These are phyloP conservation scores for Prunella fulvescens DNA, from an alignment of 2,113 vertebrate species.

Conservation along the genomic window DNA sequence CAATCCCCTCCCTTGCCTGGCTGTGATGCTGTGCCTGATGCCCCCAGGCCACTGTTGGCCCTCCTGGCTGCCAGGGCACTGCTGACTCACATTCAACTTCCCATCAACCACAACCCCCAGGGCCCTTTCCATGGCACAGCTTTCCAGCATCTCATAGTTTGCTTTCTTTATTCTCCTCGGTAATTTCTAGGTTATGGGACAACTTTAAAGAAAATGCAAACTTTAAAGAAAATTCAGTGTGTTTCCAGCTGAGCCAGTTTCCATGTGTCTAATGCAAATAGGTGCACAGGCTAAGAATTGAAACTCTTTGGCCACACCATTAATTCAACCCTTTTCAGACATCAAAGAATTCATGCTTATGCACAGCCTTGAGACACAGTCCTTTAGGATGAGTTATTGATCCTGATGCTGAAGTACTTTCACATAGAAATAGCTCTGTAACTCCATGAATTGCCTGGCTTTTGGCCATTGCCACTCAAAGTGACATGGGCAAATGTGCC, in stretches of 20 bases:
- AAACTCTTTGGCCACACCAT: background rate
- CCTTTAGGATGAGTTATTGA: background rate
- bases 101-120: rapidly evolving
- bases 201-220: background rate
- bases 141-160: background rate
- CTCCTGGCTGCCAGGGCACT: background rate
- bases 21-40: background rate
- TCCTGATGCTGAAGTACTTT: background rate
- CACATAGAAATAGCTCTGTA: background rate
- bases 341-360: background rate
- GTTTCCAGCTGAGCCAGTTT: background rate
- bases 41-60: rapidly evolving
- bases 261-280: background rate
- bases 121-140: rapidly evolving
- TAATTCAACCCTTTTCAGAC: background rate
- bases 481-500: rapidly evolving
- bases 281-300: background rate
- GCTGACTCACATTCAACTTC: rapidly evolving
- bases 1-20: background rate
- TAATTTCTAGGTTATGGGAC: background rate
- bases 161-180: background rate
- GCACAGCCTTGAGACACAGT: background rate
- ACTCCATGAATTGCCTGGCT: background rate
- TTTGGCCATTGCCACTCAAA: background rate
- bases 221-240: background rate